phyloP scores from a whole-genome alignment of 2,888 invertebrate genomes.

The Gymnoscelis rufifasciata region DNA sequence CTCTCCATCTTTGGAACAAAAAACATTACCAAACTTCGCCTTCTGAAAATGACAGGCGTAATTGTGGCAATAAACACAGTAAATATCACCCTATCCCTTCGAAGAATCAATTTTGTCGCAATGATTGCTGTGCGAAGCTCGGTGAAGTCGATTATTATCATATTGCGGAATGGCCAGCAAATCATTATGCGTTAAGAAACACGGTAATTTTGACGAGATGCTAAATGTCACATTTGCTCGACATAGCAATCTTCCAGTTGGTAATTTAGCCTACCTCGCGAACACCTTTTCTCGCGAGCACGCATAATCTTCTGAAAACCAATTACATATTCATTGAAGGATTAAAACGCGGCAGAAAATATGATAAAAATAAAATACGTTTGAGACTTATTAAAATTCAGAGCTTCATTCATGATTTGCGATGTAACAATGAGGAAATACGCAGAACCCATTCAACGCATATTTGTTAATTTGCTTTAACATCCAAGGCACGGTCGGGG shows the following conservation, averaged over 20 bases:
- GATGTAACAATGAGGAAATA: conserved; percentile 72
- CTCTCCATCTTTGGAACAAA: not conserved
- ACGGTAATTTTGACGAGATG: conserved; percentile 23
- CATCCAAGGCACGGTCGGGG: conserved; percentile 60
- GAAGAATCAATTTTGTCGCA: conserved; percentile 41
- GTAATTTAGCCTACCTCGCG: conserved; percentile 3
- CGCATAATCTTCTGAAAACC: conserved; percentile 1
- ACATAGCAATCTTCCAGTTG: conserved; percentile 5
- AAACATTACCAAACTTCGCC: not conserved
- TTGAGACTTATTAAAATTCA: conserved; percentile 51
- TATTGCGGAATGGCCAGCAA: conserved; percentile 35
- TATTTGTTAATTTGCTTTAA: conserved; percentile 66
- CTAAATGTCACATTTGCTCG: conserved; percentile 22
- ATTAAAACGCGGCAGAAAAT: not conserved
- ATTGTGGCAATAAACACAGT: conserved; percentile 8
- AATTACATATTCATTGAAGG: conserved; percentile 5
- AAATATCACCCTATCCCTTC: conserved; percentile 29
- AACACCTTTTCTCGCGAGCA: no score
- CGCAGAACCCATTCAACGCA: conserved; percentile 65
- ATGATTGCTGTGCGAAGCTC: conserved; percentile 32
- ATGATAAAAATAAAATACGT: conserved; percentile 6
- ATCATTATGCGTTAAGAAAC: conserved; percentile 34
- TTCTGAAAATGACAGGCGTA: conserved; percentile 4
- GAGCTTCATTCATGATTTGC: conserved; percentile 63
- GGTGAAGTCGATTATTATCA: conserved; percentile 37